Base-by-base conservation (phyloP, 1,140 invertebrate genomes). In the Nasonia vitripennis region DNA sequence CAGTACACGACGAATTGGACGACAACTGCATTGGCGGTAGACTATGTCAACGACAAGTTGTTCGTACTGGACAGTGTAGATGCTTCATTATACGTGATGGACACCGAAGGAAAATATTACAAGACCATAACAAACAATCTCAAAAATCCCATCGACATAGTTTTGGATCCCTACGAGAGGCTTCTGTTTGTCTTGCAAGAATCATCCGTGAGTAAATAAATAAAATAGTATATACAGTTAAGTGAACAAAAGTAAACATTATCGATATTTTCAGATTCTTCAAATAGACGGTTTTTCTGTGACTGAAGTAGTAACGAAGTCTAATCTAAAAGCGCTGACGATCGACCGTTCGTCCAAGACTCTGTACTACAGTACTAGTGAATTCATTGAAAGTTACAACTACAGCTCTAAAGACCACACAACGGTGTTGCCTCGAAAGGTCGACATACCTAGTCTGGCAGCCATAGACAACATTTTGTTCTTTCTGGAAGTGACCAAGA, bases 11-110 rank as follows among this genome's bases (percentile, higher is more conserved):
- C 3, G 6, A 27, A 78, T 5, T 78, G 77, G 48, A 62, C 45
- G 20, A 78, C 34, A 78, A 78, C 41, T 11, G 77, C 45, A 14
- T 27, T 78, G 17, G 77, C 77, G 10, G 51, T 78, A 0, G 77
- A 78, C 27, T 31, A 23, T 5, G 6, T 51, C 2, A 78, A n/a
- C 48, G 17, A 31, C 7, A 62, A 48, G 11, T 2, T 78, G 5
- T 78, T 34, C 11, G 77, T 78, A 9, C 2, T 78, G 20, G 77
- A 62, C 17, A 23, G 51, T 27, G n/a, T 62, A 4, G n/a, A 10
- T 2, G 12, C 3, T 2, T n/a, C 9, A 62, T 27, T 78, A 27
- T n/a, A 78, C 48, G 77, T 62, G 17, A 55, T 55, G 2, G 51
- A 78, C 48, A 55, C 51, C 2, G 12, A 78, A 10, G 77, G 48